phyloP scores from a whole-genome alignment of 2,888 invertebrate species.

The Drosophila yooni region DNA sequence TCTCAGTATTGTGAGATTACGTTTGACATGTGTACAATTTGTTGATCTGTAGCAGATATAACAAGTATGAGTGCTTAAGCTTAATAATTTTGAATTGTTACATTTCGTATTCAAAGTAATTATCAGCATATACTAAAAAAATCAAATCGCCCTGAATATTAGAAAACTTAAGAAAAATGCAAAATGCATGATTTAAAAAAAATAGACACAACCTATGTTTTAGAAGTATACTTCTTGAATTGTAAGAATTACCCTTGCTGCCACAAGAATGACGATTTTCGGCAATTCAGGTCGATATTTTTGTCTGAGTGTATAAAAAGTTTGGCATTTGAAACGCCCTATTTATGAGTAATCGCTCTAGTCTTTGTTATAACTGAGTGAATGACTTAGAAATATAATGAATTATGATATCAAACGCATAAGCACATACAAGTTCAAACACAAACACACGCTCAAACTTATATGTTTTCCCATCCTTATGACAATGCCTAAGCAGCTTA shows the following conservation, averaged over 20 bases:
- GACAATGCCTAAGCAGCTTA: conserved; percentile 22
- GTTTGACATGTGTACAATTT: conserved; percentile 1
- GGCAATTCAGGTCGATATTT: background rate
- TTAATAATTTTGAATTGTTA: background rate
- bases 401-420: background rate
- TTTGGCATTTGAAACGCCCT: background rate
- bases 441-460: background rate
- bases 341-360: background rate
- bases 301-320: background rate
- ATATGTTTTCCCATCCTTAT: too few relatives aligned
- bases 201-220: background rate
- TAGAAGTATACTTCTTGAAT: background rate
- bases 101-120: background rate
- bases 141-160: background rate
- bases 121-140: background rate
- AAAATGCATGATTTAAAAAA: background rate
- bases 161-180: background rate
- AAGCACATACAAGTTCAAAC: background rate
- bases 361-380: background rate
- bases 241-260: background rate
- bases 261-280: background rate
- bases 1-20: background rate
- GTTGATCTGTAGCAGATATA: background rate
- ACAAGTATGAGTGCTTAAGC: background rate
- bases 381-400: background rate